Base-by-base conservation (phyloP, 2,888 invertebrate genomes). In the Lycia hirtaria region DNA sequence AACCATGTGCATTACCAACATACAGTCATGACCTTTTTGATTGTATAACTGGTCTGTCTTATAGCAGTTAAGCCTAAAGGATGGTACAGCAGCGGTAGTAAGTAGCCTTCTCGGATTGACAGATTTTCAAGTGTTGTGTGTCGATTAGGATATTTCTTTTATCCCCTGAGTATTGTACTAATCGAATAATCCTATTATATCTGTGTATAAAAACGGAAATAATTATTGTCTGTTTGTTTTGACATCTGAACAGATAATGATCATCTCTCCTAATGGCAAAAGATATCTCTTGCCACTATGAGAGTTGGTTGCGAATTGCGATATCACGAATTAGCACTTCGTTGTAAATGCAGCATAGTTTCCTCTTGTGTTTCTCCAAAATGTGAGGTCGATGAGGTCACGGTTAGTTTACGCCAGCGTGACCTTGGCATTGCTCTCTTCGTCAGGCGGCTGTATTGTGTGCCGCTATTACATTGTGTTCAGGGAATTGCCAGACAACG, bases 401-500 rank as follows among this genome's bases (percentile, higher is more conserved):
- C 12, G 41, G 41, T 41, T 15, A 10, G 14, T 33, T 56, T 45
- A 56, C 53, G 44, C 50, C 38, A 26, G 41, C 26, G 24, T 60
- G 60, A 15, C 56, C 56, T 63, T 62, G 63, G 63, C 60, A 56
- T 62, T 63, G 60, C 45, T 54, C 22, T 41, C 24, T 38, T 56
- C 6, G 10, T 52, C 40, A 38, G 45, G 30, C 20, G 22, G 2
- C 15, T 38, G 38, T 12, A 14, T 4, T 40, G 12, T 40, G 28
- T 26, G 24, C 26, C 35, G 41, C n/a, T 22, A 24, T 37, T 28
- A 38, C 5, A 19, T 4, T 32, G n/a, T 14, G n/a, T 37, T 4
- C 4, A 37, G 15, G 9, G 7, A 33, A 33, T 6, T 9, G 5
- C 9, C 17, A n/a, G n/a, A 19, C n/a, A n/a, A n/a, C n/a, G n/a